Evolutionary conservation across 53 echinoderm and acorn worm genomes (phyloP), one percentile per base, ranked within the genome.

Genomic region (Arbacia lixula): DNA sequence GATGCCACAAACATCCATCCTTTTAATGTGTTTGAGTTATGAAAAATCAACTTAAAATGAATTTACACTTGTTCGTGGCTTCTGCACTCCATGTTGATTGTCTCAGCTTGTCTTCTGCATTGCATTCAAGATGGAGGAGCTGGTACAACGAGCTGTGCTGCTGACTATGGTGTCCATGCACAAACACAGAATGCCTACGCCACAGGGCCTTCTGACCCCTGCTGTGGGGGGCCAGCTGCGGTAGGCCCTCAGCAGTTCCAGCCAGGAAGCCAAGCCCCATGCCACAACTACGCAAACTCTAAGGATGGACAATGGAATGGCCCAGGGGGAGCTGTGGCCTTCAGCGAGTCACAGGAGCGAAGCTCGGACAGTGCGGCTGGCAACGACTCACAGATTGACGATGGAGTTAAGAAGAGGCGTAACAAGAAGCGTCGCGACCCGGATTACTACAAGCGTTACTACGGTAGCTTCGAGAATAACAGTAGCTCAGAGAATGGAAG

Each of bases 351-450:
- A 10, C 33, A 46, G 21, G 73, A 52, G 1, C 75, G 35, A 24
- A 54, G 36, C 36, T 75, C 58, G 2, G 58, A 22, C 53, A 27
- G 1, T 6, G 22, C 60, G 39, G 38, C 5, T 5, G 60, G 39
- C 12, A 60, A 10, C 39, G 79, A 78, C 1, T 4, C 8, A 5
- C 58, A 37, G 20, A 22, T 11, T 29, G 79, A 78, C 6, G 60
- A 78, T 2, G n/a, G 27, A 25, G 4, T 26, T 0, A 36, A 60
- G 53, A 92, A 84, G 67, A 73, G 94, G 32, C 88, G 94, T 11
- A 94, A 94, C 60, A 98, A 98, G 69, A 98, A 98, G 79, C 87
- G 88, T 41, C 83, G 94, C 41, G 98, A 98, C 80, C 94, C 94
- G 4, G 90, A 82, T 53, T 91, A 90, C 83, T 98, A 94, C 62